phyloP scores from a whole-genome alignment of 2,113 vertebrate species.

The Neodon shergylaensis region DNA sequence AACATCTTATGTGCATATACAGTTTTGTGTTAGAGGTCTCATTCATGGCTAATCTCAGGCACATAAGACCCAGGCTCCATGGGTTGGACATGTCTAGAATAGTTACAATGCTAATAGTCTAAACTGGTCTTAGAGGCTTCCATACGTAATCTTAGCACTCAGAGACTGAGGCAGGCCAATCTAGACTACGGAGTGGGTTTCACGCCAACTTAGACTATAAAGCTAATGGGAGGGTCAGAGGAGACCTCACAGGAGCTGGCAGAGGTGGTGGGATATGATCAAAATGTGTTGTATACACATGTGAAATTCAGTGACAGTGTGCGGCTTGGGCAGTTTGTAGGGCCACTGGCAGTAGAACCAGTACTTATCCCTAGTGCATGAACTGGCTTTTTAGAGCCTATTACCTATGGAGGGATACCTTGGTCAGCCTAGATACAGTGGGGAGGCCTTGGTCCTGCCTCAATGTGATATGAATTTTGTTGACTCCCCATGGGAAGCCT shows the following conservation, averaged over 20 bases:
- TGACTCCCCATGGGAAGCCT: no score
- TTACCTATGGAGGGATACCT: no score
- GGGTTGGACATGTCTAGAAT: background rate
- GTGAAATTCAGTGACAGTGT: background rate
- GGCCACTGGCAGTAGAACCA: no score
- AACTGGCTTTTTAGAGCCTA: no score
- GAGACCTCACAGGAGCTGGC: background rate
- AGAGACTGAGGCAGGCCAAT: background rate
- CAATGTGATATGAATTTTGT: no score
- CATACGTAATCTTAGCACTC: background rate
- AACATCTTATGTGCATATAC: background rate
- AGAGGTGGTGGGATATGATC: no score
- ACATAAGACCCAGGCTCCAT: background rate
- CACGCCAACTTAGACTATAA: background rate
- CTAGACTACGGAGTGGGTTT: background rate
- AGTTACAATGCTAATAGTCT: background rate
- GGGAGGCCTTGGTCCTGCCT: no score
- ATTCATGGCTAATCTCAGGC: background rate
- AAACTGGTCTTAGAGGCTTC: background rate
- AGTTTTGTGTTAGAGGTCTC: background rate
- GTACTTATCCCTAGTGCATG: no score
- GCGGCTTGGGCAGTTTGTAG: no score
- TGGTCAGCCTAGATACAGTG: no score
- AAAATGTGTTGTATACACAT: background rate
- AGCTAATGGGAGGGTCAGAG: rapidly evolving